Evolutionary conservation across 2,888 invertebrate species (phyloP), one percentile per base, ranked within the genome.

Genomic region (Epinotia bilunana): DNA sequence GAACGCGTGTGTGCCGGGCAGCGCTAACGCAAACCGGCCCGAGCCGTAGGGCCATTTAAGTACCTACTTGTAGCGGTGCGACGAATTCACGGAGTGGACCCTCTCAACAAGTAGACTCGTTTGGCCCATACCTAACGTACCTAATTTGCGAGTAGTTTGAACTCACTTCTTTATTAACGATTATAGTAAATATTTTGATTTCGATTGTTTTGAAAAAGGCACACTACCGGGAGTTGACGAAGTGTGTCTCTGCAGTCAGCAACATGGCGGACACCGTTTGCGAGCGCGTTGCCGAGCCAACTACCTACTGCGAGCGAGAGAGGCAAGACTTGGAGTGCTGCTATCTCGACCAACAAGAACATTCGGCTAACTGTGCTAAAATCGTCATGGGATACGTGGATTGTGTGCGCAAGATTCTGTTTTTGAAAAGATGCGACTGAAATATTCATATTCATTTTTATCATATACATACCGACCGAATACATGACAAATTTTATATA

Each of bases 351-450:
- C 46, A 69, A 0, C 67, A 81, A 55, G 61, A 67, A 0, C 68
- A 80, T 28, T 74, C 84, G 0, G 78, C 84, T 6, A 73, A 82
- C 7, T 87, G 87, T 72, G 72, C 79, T 6, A 67, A 80, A 6
- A 68, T 79, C 5, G 83, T 85, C 12, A 62, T 68, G 4, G 70
- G 81, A 39, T 82, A 84, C 61, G 74, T 77, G 20, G 77, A 81
- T 61, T 87, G 87, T 65, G 82, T 81, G 7, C 83, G 82, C 23
- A 68, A 77, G 33, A 72, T 80, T 53, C 72, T 80, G 7, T 67
- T 72, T 20, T 28, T 61, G 3, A 11, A 33, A 7, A 28, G 61
- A 65, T 65, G 65, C 33, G 16, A 53, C 11, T 65, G 49, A 65
- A 12, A 39, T 11, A 4, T 18, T 11, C 43, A 62, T 28, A 28